These are phyloP conservation scores for Mesoclemmys tuberculata DNA, from an alignment of 2,113 vertebrate genomes.

Conservation along the genomic window DNA sequence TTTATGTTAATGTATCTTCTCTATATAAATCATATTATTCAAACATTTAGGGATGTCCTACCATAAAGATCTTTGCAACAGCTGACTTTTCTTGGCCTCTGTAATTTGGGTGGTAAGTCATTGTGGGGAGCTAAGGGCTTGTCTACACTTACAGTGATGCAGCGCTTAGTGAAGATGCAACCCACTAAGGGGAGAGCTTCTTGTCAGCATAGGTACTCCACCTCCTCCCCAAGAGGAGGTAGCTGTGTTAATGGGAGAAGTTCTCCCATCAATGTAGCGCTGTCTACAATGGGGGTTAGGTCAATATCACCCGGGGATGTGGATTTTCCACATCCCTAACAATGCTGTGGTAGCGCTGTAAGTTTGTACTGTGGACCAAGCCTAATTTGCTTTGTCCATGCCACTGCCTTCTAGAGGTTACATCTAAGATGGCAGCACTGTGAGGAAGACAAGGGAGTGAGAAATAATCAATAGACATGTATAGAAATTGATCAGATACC, in stretches of 20 bases:
- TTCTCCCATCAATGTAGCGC: not conserved
- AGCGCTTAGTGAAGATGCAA: not conserved
- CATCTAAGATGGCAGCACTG: not conserved
- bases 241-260: not conserved
- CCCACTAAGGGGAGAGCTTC: too few species aligned
- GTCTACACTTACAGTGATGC: not conserved
- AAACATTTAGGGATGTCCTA: not conserved
- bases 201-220: not conserved
- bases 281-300: not conserved
- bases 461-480: not conserved
- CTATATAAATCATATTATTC: not conserved
- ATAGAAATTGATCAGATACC: not conserved
- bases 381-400: not conserved
- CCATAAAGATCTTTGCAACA: not conserved
- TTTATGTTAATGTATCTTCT: not conserved
- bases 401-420: not conserved
- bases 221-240: not conserved
- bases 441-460: not conserved
- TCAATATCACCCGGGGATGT: not conserved
- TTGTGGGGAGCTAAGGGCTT: not conserved
- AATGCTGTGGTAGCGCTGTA: not conserved
- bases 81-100: not conserved
- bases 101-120: not conserved
- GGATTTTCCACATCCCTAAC: not conserved
- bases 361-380: not conserved